Evolutionary conservation across 2,113 vertebrate genomes (phyloP).

Genomic region (Bambusicola thoracicus): DNA sequence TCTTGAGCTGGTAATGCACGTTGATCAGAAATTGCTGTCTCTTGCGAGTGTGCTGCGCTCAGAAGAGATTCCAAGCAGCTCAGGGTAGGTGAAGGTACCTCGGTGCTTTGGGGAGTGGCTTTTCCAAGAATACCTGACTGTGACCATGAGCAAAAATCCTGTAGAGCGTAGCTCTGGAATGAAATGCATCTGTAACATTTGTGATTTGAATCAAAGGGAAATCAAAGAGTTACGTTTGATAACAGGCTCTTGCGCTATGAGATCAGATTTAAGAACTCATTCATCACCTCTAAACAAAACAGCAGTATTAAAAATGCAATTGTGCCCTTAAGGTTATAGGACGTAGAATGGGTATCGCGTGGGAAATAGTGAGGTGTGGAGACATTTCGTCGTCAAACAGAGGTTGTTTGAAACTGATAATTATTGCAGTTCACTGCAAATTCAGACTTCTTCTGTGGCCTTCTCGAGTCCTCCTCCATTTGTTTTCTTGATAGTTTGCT

Average conservation of each 20-base stretch:
- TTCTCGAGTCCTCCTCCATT: background rate
- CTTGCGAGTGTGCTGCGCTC: background rate
- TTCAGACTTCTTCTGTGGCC: background rate
- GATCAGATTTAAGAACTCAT: background rate
- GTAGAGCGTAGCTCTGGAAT: background rate
- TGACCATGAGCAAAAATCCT: background rate
- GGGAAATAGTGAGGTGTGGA: background rate
- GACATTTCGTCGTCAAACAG: background rate
- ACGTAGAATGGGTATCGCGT: background rate
- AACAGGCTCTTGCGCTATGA: background rate
- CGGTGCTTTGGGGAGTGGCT: background rate
- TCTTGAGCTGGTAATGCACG: background rate
- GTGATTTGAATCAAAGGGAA: background rate
- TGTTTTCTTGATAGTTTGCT: background rate
- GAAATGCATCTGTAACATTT: background rate
- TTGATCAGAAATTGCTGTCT: background rate
- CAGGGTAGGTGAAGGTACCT: background rate
- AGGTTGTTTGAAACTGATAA: background rate
- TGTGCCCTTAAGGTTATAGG: background rate
- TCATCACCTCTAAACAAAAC: background rate
- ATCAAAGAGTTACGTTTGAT: background rate
- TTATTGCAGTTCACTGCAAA: slow-evolving; percentile 2
- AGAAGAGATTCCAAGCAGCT: background rate
- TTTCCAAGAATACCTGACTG: background rate
- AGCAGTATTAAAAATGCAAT: background rate